Conservation (phyloP, 2,113 vertebrate genomes). For the Kryptolebias marmoratus region DNA sequence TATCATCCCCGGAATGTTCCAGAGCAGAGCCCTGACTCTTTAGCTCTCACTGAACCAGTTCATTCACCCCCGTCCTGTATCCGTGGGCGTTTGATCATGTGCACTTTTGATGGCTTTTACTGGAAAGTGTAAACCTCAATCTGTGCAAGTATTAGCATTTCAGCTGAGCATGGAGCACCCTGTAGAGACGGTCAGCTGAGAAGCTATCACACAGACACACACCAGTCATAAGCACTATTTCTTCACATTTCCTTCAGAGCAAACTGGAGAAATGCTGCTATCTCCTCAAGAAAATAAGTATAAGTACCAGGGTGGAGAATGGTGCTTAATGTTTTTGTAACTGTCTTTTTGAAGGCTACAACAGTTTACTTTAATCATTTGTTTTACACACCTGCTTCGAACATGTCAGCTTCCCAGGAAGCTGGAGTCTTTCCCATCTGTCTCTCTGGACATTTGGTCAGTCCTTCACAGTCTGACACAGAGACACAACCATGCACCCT, state of each 20-base stretch:
- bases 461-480: neutral
- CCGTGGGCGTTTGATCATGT: neutral
- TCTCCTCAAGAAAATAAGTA: neutral
- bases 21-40: neutral
- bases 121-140: conserved; percentile 26
- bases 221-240: conserved; percentile 11
- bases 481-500: neutral
- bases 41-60: conserved; percentile 13
- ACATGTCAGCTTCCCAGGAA: neutral
- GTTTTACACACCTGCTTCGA: neutral
- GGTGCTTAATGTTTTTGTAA: neutral
- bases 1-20: conserved; percentile 11
- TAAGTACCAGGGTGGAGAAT: conserved; percentile 15
- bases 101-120: conserved; percentile 5
- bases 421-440: too few species aligned
- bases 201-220: neutral
- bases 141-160: conserved; percentile 40
- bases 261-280: conserved; percentile 39
- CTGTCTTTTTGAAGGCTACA: conserved; percentile 2
- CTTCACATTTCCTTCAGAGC: conserved; percentile 36
- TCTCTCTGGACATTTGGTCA: neutral
- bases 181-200: conserved; percentile 43
- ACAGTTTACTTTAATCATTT: neutral
- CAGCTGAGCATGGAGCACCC: conserved; percentile 27
- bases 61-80: neutral